Evolutionary conservation across 2,797 vertebrate genomes (phyloP).

Genomic region (Ctenosaura bakeri): DNA sequence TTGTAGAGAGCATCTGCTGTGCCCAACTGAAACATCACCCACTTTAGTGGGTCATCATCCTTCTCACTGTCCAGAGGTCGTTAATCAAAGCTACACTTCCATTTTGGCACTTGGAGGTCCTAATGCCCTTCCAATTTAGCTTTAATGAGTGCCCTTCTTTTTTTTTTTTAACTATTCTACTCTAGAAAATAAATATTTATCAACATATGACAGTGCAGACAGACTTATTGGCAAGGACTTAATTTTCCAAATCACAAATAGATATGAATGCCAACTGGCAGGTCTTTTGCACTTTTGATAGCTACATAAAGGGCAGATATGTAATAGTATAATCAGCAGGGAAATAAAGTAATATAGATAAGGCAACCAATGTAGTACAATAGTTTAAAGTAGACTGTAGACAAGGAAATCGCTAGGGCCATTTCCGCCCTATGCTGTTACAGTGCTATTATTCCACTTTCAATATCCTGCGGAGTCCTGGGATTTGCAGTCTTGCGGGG

Average conservation of each 20-base stretch:
- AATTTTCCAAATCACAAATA: neutral
- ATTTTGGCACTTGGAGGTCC: neutral
- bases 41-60: neutral
- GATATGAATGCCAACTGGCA: neutral
- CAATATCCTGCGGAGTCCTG: no score
- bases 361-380: neutral
- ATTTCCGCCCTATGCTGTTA: no score
- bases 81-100: constrained; percentile 3
- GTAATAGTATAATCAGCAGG: neutral
- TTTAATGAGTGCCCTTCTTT: neutral
- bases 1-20: neutral
- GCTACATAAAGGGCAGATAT: neutral
- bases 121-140: neutral
- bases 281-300: neutral
- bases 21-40: neutral
- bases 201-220: neutral
- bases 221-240: neutral
- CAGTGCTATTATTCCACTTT: no score
- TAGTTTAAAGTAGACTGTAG: no score
- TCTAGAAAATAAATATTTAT: neutral
- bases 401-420: neutral
- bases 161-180: neutral
- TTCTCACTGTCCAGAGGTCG: neutral
- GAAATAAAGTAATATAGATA: neutral
- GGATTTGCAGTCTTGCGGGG: no score